phyloP scores from a whole-genome alignment of 2,113 vertebrate genomes.

The Lanius collurio region DNA sequence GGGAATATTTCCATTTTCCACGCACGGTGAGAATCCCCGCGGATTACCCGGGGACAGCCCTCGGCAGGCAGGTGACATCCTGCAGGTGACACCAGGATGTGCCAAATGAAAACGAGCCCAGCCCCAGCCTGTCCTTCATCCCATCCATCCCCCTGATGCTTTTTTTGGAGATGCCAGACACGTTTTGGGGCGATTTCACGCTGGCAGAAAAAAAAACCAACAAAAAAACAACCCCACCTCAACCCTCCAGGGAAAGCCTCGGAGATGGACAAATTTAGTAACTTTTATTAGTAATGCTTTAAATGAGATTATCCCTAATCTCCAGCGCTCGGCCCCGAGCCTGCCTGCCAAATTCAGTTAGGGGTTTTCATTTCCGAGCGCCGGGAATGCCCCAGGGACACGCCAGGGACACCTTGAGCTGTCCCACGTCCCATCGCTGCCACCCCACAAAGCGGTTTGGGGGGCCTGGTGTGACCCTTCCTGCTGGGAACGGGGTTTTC shows the following conservation, averaged over 20 bases:
- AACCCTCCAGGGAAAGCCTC: neutral
- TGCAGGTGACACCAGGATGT: neutral
- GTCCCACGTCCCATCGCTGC: fast-evolving
- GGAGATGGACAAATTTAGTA: neutral
- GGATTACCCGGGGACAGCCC: neutral
- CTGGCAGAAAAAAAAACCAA: too few species aligned
- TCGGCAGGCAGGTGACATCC: neutral
- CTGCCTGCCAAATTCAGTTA: neutral
- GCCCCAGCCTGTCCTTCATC: neutral
- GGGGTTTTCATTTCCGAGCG: neutral
- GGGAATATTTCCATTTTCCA: slow-evolving; percentile 20
- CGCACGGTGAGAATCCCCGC: slow-evolving; percentile 14
- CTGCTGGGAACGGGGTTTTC: neutral
- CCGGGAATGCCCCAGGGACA: neutral
- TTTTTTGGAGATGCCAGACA: neutral
- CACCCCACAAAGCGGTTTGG: fast-evolving
- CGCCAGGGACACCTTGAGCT: neutral
- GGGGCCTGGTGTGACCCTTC: fast-evolving
- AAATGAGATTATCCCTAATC: slow-evolving; percentile 6
- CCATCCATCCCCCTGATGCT: neutral
- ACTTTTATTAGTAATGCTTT: neutral
- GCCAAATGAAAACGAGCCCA: fast-evolving
- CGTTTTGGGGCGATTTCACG: neutral
- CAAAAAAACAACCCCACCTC: neutral
- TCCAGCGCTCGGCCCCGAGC: neutral